A percentile compares a stretch with the other conserved stretches of the same genome.
Conservation (phyloP, 2,888 invertebrate genomes). For the Petrolisthes cinctipes region DNA sequence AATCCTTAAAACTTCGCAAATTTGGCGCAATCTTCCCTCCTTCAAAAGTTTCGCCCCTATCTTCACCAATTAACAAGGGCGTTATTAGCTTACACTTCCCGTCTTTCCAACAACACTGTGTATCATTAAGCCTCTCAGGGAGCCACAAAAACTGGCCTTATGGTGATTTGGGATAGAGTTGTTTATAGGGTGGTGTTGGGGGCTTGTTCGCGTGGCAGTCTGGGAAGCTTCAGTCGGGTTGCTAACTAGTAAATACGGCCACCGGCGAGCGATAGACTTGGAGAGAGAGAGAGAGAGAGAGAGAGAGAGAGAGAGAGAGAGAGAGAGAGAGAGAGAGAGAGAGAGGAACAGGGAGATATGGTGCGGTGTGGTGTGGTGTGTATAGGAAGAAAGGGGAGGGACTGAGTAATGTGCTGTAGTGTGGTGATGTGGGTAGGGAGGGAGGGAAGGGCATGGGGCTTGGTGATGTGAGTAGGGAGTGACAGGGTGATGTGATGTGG, state of each 20-base stretch:
- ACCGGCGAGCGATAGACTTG: not conserved
- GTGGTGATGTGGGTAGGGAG: too few species aligned
- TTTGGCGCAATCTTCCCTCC: not conserved
- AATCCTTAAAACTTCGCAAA: not conserved
- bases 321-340: slow-evolving; percentile 1
- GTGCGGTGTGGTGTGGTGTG: not conserved
- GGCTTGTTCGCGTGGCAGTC: slow-evolving; percentile 16
- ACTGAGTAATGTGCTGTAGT: not conserved
- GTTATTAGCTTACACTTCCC: slow-evolving; percentile 1
- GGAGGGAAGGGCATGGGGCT: not conserved
- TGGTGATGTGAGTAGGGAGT: too few species aligned
- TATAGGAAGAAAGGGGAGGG: not conserved
- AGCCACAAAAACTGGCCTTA: not conserved
- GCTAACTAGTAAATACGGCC: slow-evolving; percentile 6
- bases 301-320: slow-evolving; percentile 14
- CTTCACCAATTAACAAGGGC: not conserved
- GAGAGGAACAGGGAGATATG: slow-evolving; percentile 21
- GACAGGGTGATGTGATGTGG: slow-evolving; percentile 14
- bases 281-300: slow-evolving; percentile 25
- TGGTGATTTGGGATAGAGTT: not conserved
- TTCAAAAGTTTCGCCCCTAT: not conserved
- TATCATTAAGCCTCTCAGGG: not conserved
- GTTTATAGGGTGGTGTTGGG: not conserved
- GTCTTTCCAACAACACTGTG: not conserved
- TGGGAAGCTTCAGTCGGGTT: not conserved